Evolutionary conservation across 1,140 invertebrate species (phyloP).

Genomic region (Drosophila ironensis): DNA sequence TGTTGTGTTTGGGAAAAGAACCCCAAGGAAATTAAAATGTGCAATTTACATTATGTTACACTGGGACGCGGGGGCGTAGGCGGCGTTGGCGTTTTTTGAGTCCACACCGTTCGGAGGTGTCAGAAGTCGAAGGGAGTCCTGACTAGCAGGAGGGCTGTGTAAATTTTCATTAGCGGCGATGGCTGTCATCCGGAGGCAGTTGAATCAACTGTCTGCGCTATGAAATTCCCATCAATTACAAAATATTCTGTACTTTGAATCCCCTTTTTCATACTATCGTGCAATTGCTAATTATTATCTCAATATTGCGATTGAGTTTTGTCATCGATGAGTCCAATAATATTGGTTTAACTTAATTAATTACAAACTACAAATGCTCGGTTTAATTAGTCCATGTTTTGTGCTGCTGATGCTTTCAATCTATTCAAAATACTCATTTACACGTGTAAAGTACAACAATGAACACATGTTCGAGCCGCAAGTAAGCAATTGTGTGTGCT

Average conservation of each 20-base stretch:
- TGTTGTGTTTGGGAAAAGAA: slow-evolving; percentile 1
- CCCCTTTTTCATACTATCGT: too few relatives aligned
- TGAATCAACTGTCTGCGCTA: neutral
- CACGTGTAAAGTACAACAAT: neutral
- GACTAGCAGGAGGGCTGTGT: slow-evolving; percentile 10
- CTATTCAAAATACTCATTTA: too few relatives aligned
- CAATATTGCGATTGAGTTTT: too few relatives aligned
- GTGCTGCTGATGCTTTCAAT: too few relatives aligned
- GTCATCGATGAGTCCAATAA: too few relatives aligned
- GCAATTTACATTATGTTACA: slow-evolving; percentile 61
- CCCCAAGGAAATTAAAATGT: slow-evolving; percentile 76
- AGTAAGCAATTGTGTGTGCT: neutral
- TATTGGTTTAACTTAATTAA: too few relatives aligned
- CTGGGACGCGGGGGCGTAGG: neutral
- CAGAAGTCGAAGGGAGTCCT: slow-evolving; percentile 13
- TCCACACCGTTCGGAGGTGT: slow-evolving; percentile 10
- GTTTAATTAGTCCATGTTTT: too few relatives aligned
- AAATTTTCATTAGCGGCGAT: slow-evolving; percentile 14
- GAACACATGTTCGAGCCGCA: neutral
- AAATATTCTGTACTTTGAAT: too few relatives aligned
- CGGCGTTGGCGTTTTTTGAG: neutral
- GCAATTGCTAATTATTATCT: too few relatives aligned
- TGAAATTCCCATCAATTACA: neutral
- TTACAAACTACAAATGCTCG: too few relatives aligned
- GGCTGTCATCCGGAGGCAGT: slow-evolving; percentile 12